Conservation (phyloP, 2,888 invertebrate genomes). For the Xestia c-nigrum region DNA sequence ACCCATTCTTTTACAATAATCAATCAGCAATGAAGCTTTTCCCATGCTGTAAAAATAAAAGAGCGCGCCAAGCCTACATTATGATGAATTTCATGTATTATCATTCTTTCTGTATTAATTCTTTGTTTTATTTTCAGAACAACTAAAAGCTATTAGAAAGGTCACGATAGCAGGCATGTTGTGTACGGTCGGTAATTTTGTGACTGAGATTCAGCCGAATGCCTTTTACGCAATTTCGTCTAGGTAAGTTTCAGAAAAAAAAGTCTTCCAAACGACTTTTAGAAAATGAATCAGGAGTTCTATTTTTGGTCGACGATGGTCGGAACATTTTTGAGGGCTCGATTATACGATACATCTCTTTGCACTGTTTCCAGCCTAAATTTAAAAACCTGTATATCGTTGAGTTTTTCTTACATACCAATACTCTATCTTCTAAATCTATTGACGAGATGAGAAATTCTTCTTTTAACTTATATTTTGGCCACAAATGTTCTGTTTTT, state of each 20-base stretch:
- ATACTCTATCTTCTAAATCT: not conserved
- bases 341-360: not conserved
- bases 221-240: slow-evolving; percentile 68
- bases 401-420: not conserved
- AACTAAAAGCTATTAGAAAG: slow-evolving; percentile 70
- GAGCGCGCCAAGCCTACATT: not conserved
- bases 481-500: not conserved
- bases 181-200: slow-evolving; percentile 70
- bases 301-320: not conserved
- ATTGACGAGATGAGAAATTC: not conserved
- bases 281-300: not conserved
- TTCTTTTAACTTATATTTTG: not conserved
- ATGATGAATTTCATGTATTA: not conserved
- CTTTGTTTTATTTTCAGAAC: slow-evolving; percentile 58
- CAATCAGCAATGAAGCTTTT: not conserved
- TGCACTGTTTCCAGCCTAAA: not conserved
- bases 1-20: not conserved
- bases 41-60: not conserved
- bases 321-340: not conserved
- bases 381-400: not conserved
- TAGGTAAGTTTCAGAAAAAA: slow-evolving; percentile 9
- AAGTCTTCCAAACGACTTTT: not conserved
- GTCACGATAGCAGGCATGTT: slow-evolving; percentile 66
- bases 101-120: not conserved
- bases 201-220: slow-evolving; percentile 68